Base-by-base conservation (phyloP, 92 coral and sea anemone species). In the Heteractis magnifica region DNA sequence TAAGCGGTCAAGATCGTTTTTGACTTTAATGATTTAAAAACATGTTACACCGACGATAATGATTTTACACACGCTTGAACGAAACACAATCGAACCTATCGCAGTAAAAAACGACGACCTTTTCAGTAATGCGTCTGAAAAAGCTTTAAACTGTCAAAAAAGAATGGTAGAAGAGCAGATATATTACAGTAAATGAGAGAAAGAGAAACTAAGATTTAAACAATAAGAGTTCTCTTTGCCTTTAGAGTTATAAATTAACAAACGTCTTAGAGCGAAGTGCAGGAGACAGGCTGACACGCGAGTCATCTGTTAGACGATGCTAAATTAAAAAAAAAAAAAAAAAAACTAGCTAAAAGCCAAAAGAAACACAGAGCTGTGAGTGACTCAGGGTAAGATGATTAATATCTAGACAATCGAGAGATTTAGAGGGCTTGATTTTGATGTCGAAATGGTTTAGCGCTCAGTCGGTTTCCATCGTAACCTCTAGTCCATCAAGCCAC, bases 391-490 rank as follows among this genome's bases (percentile, higher is more conserved):
- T 80, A 18, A 80, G 18, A 34, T 62, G 53, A 41, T 80, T n/a
- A 18, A 15, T 44, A 62, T 50, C 49, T 34, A 8, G 26, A 80
- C 75, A 80, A 48, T 65, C 23, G 44, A 49, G 55, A 49, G 53
- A 52, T 8, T 64, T 64, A 48, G 52, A 15, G 14, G 16, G 49
- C 6, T 18, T 49, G 26, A 80, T 65, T 80, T 44, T 8, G 12
- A 48, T 21, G 82, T 12, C 26, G 73, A 62, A 79, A 79, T 80
- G 56, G 23, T 65, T 65, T 4, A 16, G 62, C 60, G 7, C 65
- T 19, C 10, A 41, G 76, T 26, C 65, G 83, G 44, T 80, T 80
- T 62, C 83, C 83, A 80, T 80, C 83, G 83, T 62, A 80, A 80
- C 83, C 58, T 21, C 21, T 41, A 56, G 19, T 44, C 53, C 34